A percentile compares a stretch with the other conserved stretches of the same genome.
These are phyloP conservation scores for Chrysochloris asiatica DNA, from an alignment of 2,113 vertebrate genomes.

Conservation along the genomic window DNA sequence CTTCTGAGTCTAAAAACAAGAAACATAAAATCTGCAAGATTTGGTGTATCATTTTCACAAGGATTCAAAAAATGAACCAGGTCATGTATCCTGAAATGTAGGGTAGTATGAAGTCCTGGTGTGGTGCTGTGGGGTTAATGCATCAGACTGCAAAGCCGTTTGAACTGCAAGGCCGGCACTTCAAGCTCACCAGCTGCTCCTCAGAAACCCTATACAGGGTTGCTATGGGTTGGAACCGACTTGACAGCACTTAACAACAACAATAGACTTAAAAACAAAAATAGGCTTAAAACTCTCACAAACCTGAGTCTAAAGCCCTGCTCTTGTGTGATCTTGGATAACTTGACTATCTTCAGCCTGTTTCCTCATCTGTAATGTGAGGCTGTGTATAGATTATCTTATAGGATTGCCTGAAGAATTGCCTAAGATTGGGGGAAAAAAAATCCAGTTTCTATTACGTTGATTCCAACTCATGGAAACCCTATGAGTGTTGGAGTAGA, in stretches of 20 bases:
- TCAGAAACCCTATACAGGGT: no score
- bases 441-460: background rate
- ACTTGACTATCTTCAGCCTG: background rate
- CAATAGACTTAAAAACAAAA: no score
- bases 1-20: background rate
- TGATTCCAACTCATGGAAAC: background rate
- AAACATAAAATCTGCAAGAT: background rate
- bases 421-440: background rate
- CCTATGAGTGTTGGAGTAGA: background rate
- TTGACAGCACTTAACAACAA: no score
- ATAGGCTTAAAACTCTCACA: fast-evolving
- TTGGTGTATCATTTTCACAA: background rate
- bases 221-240: no score
- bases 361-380: background rate
- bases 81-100: background rate
- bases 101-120: no score
- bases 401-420: background rate
- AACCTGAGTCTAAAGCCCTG: background rate
- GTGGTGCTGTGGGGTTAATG: no score
- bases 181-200: no score
- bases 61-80: background rate
- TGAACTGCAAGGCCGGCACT: no score
- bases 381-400: background rate
- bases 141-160: no score
- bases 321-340: background rate